Evolutionary conservation across 2,113 vertebrate species (phyloP), one percentile per base, ranked within the genome.

Genomic region (Trochalopteron elliotii): DNA sequence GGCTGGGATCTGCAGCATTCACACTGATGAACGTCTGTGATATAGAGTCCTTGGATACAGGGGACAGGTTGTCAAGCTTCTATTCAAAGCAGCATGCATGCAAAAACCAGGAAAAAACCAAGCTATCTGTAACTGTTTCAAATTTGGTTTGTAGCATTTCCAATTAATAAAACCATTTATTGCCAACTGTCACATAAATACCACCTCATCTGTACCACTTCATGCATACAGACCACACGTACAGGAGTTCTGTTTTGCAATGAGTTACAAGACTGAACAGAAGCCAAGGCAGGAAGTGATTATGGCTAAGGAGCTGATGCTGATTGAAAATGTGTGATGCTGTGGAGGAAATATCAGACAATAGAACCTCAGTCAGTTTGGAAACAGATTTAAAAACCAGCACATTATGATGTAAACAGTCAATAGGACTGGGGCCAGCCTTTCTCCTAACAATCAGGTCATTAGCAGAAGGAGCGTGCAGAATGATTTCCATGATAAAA

Each of bases 281-380:
- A 77, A 83, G 84, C 94, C 94, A 96, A 69, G 27, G 52, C 61
- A 80, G 96, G 93, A 97, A 96, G 94, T 76, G 33, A 93, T 94
- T 65, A 88, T 35, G 50, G 55, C 67, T 53, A 24, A 94, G 79
- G 79, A 94, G 92, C 79, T 57, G 87, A 44, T 77, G 84, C 55
- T 45, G 59, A 95, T 71, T 88, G 87, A 74, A 84, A 93, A 68
- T 8, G 67, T 88, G 87, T 74, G 91, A 50, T 94, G 84, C 90
- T 90, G 68, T 7, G 2, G 75, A 88, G 91, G 94, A 96, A 96
- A 44, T 50, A 47, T 14, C 42, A 70, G 90, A 95, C 93, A 97
- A 93, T 81, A 76, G 93, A 39, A 86, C 79, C 72, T 80, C 71
- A 50, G 78, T 25, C 60, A 57, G 56, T 50, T 90, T 91, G 82